Conservation (phyloP, 2,113 vertebrate genomes). For the Octodon degus region DNA sequence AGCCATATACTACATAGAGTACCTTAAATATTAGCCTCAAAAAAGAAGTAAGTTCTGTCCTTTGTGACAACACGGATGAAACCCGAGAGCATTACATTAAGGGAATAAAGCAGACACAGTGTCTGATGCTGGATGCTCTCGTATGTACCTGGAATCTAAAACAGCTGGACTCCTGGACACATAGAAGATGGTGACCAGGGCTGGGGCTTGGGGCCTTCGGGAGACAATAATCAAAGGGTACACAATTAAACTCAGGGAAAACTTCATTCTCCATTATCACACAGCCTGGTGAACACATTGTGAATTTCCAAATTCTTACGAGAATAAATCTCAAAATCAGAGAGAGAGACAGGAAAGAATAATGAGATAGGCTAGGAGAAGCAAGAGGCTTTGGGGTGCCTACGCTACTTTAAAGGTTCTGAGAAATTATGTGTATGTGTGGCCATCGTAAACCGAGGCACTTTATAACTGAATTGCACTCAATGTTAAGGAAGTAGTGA, state of each 20-base stretch:
- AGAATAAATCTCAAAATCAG: not conserved
- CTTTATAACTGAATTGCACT: not conserved
- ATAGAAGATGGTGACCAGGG: not conserved
- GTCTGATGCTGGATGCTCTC: not conserved
- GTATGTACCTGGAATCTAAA: too few species aligned
- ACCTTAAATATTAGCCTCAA: not conserved
- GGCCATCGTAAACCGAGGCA: not conserved
- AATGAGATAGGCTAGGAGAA: not conserved
- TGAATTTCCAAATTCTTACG: not conserved
- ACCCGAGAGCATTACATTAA: not conserved
- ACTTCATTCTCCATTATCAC: not conserved
- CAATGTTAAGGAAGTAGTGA: not conserved
- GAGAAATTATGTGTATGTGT: not conserved
- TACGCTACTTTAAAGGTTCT: not conserved
- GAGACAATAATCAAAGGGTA: not conserved
- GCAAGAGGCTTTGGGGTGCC: not conserved
- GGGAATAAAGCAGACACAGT: not conserved
- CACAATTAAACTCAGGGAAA: not conserved
- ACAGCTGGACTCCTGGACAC: not conserved
- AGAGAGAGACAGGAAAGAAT: not conserved
- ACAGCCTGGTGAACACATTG: not conserved
- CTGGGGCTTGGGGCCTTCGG: not conserved
- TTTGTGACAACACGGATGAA: not conserved
- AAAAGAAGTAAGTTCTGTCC: not conserved
- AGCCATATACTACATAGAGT: fast-evolving